These are phyloP conservation scores for Poecilia velifera DNA, from an alignment of 2,797 vertebrate species.

Conservation along the genomic window DNA sequence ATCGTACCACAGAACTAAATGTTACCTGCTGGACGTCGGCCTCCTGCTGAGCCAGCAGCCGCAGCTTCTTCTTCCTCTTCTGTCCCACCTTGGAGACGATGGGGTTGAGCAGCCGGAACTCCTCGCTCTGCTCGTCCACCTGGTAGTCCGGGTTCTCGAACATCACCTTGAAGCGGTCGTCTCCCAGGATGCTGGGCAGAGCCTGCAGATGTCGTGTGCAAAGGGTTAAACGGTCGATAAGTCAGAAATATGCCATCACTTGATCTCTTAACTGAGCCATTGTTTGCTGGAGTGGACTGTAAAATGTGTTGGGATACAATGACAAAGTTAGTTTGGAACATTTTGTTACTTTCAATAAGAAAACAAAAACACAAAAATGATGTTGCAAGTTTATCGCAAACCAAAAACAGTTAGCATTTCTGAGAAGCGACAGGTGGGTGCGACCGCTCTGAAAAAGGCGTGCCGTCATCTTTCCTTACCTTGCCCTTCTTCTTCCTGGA, in stretches of 20 bases:
- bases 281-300: not conserved
- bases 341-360: not conserved
- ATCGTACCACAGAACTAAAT: not conserved
- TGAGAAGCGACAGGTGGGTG: not conserved
- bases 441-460: not conserved
- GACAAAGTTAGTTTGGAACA: not conserved
- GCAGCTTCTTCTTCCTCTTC: constrained; percentile 91
- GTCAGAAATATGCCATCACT: not conserved
- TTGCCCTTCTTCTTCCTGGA: constrained; percentile 90
- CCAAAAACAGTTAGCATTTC: not conserved
- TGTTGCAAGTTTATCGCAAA: not conserved
- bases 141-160: constrained; percentile 98
- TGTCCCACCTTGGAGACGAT: constrained; percentile 94
- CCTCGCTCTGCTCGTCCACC: constrained; percentile 95
- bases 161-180: constrained; percentile 97
- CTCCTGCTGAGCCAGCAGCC: constrained; percentile 81
- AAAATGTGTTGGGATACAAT: not conserved
- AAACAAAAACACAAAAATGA: not conserved
- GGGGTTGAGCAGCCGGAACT: constrained; percentile 95
- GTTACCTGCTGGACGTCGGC: constrained; percentile 78
- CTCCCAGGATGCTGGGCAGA: constrained; percentile 88
- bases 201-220: constrained; percentile 72
- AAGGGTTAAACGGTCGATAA: not conserved
- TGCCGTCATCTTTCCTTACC: constrained; percentile 69
- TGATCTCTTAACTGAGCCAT: not conserved